Percentiles rank a stretch among this genome's conserved stretches.
Conservation (phyloP, 2,797 vertebrate genomes). For the Cossypha caffra region DNA sequence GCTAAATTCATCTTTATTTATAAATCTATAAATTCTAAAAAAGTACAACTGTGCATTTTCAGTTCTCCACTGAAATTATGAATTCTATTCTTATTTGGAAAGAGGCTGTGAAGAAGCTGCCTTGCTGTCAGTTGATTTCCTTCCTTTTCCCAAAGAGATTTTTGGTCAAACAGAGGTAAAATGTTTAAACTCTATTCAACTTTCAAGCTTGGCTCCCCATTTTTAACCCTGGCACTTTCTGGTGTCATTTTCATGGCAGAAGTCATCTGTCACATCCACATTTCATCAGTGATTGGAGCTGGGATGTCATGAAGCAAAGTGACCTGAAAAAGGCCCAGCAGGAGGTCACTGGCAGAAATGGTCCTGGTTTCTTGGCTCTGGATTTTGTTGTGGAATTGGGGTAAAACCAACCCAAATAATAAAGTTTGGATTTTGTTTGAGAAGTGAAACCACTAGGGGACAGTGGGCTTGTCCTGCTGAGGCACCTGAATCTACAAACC, state of each 20-base stretch:
- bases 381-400: neutral
- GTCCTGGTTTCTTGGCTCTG: neutral
- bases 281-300: neutral
- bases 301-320: neutral
- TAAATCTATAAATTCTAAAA: neutral
- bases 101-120: neutral
- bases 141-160: neutral
- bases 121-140: neutral
- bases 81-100: neutral
- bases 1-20: neutral
- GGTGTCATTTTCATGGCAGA: neutral
- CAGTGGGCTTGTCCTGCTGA: neutral
- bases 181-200: neutral
- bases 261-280: neutral
- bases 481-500: neutral
- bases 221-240: neutral
- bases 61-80: neutral
- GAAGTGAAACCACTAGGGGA: neutral
- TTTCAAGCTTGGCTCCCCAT: neutral
- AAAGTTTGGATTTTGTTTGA: neutral
- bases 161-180: neutral
- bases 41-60: neutral
- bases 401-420: rapidly evolving
- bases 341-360: neutral
- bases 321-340: neutral